A percentile compares a stretch with the other conserved stretches of the same genome.
Evolutionary conservation across 2,113 vertebrate species (phyloP).

Genomic region (Myotis brandtii): DNA sequence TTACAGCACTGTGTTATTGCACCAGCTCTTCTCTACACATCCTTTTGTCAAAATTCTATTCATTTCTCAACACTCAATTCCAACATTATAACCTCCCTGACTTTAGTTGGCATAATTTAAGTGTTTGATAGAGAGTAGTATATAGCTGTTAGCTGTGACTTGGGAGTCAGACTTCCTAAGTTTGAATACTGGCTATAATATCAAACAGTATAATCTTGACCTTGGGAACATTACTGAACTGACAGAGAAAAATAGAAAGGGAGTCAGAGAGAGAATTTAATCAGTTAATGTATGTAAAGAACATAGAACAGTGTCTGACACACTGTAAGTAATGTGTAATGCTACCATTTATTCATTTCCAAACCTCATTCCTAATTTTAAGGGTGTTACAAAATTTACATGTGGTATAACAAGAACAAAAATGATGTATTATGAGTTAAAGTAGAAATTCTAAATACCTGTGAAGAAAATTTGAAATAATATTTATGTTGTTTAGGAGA

Average conservation of each 20-base stretch:
- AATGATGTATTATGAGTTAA: not conserved
- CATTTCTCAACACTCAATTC: not conserved
- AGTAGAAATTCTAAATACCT: not conserved
- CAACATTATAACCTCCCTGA: not conserved
- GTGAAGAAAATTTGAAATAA: not conserved
- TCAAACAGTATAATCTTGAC: not conserved
- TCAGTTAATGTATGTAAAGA: not conserved
- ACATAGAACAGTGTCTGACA: not conserved
- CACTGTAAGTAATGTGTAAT: not conserved
- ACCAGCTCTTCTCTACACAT: not conserved
- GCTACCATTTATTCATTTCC: not conserved
- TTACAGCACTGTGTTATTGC: not conserved
- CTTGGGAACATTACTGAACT: not conserved
- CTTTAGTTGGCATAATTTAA: not conserved
- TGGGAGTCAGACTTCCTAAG: not conserved
- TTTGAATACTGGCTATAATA: not conserved
- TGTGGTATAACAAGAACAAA: not conserved
- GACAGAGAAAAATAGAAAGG: not conserved
- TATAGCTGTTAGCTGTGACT: not conserved
- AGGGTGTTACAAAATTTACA: not conserved
- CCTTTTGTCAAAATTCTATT: slow-evolving; percentile 16
- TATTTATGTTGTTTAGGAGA: not conserved
- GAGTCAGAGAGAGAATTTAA: not conserved
- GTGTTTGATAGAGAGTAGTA: not conserved
- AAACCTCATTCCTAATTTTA: not conserved